Evolutionary conservation across 2,797 vertebrate species (phyloP), one percentile per base, ranked within the genome.

Genomic region (Margarornis squamiger): DNA sequence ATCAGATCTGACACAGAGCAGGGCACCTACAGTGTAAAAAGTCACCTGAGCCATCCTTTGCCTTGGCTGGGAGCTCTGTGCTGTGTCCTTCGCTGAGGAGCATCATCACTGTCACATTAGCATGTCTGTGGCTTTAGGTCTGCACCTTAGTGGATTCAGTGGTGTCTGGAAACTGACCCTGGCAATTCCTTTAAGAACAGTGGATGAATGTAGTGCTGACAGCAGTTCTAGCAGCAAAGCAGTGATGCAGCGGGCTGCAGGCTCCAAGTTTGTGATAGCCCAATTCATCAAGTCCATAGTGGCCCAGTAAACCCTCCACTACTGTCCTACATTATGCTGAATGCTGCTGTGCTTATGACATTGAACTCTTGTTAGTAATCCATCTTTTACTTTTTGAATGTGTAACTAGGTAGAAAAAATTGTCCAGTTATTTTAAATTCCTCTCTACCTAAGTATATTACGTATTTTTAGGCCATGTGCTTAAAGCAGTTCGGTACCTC

Each of bases 61-160:
- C 34, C 29, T 80, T 41, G 38, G 14, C 57, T 80, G 30, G 39
- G 43, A 74, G 48, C n/a, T 85, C 41, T 67, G 22, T 48, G 24
- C 24, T 12, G 0, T 14, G n/a, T 22, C 32, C 22, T 48, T 75
- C 4, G 1, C 54, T 26, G 10, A 76, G 46, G 26, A 66, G 6
- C 23, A 5, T 66, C 0, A 0, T 41, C 32, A 16, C 29, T 68
- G n/a, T 39, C 3, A 0, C 29, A 11, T 49, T 43, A 43, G 11
- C 5, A 7, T 14, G 7, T 10, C 0, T 18, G 19, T 71, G 55
- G 14, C 43, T 70, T 62, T 75, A 59, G 21, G 38, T 90, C 52
- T 93, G 38, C 38, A 18, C 19, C 12, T 80, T 9, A 3, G 11
- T 36, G 57, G 29, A 39, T 88, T 74, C 45, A 80, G 74, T 34